Percentiles rank a stretch among this genome's conserved stretches.
These are phyloP conservation scores for Agrochola litura DNA, from an alignment of 2,888 invertebrate species.

Conservation along the genomic window DNA sequence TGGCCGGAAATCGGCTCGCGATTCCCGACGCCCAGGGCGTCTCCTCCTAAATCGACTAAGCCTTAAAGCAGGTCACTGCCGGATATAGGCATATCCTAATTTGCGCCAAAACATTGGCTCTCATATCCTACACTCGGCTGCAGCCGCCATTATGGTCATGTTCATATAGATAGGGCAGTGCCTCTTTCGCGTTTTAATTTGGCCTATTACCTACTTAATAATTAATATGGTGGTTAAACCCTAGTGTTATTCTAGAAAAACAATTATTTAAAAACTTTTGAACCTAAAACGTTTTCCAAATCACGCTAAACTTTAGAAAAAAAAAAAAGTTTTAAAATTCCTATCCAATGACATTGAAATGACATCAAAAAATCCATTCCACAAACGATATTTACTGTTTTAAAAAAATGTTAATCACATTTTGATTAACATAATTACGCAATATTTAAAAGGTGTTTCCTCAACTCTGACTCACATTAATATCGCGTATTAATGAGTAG, in stretches of 20 bases:
- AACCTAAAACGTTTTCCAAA: background rate
- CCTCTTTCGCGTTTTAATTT: background rate
- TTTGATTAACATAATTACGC: background rate
- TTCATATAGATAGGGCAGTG: background rate
- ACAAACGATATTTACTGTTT: background rate
- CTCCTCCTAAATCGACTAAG: too few species aligned
- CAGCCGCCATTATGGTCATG: background rate
- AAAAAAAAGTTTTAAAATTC: background rate
- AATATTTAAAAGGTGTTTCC: conserved; percentile 13
- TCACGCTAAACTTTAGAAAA: too few species aligned
- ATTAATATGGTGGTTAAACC: background rate
- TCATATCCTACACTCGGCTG: background rate
- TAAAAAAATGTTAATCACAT: background rate
- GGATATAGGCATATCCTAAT: background rate
- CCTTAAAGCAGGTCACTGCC: background rate
- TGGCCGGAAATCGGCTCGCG: too few species aligned
- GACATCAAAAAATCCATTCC: background rate
- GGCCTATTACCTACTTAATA: background rate
- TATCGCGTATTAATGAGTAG: background rate
- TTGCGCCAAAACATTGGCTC: background rate
- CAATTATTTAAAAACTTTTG: background rate
- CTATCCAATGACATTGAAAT: background rate
- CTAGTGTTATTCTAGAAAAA: background rate
- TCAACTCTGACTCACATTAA: background rate
- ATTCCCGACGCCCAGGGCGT: too few species aligned